phyloP scores from a whole-genome alignment of 2,797 vertebrate genomes.

The Yasuhikotakia modesta region DNA sequence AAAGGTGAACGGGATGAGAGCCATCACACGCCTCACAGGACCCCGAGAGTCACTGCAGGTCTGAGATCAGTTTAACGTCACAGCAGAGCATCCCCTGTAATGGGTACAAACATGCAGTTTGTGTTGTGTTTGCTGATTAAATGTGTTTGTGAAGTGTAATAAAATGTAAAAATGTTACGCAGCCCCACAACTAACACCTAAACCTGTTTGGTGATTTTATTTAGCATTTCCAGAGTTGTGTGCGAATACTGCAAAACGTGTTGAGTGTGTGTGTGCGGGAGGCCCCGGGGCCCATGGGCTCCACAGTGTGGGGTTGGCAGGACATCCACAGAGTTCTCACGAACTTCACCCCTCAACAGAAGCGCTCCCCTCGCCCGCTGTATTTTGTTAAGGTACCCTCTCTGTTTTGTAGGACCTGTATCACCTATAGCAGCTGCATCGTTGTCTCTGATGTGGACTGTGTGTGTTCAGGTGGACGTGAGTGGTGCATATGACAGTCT shows the following conservation, averaged over 20 bases:
- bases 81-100: too few species aligned
- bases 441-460: not conserved
- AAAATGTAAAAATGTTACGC: too few species aligned
- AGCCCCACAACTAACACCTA: too few species aligned
- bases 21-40: slow-evolving; percentile 80
- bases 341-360: slow-evolving; percentile 78
- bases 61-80: not conserved
- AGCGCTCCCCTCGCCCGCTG: slow-evolving; percentile 73
- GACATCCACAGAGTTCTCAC: slow-evolving; percentile 81
- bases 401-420: not conserved
- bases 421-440: too few species aligned
- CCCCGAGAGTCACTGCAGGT: slow-evolving; percentile 45
- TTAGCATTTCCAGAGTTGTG: slow-evolving; percentile 64
- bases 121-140: not conserved
- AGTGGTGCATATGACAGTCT: slow-evolving; percentile 88
- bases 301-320: slow-evolving; percentile 85
- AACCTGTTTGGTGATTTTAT: not conserved
- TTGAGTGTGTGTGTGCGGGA: slow-evolving; percentile 79
- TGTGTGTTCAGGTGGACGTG: slow-evolving; percentile 81
- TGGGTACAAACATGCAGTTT: not conserved
- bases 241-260: slow-evolving; percentile 82
- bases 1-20: slow-evolving; percentile 84
- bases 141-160: too few species aligned
- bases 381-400: slow-evolving; percentile 89
- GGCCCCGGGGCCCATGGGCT: slow-evolving; percentile 77